Evolutionary conservation across 2,888 invertebrate species (phyloP), one percentile per base, ranked within the genome.

Genomic region (Volucella inflata): DNA sequence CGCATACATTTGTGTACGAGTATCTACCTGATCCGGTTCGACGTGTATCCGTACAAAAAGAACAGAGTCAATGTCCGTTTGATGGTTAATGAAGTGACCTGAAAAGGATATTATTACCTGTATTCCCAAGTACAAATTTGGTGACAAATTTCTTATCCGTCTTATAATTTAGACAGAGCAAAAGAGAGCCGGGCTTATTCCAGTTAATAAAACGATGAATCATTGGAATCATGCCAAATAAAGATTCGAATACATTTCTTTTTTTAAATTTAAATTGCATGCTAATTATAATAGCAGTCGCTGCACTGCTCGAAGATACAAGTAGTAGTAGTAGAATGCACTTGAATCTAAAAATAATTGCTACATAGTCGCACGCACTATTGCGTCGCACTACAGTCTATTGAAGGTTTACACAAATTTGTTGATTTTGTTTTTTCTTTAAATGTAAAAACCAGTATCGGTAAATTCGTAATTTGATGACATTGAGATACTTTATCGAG

Each of bases 1-100:
- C n/a, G n/a, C n/a, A n/a, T n/a, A n/a, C n/a, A n/a, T n/a, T n/a
- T n/a, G n/a, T n/a, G n/a, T n/a, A n/a, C n/a, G n/a, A n/a, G 4
- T 30, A 30, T 30, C 30, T 6, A 30, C 30, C 30, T 30, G 30
- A 30, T 30, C 30, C 6, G 30, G 30, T 30, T 2, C 30, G 6
- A 30, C 30, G 30, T 30, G 30, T 30, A 30, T 30, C 30, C 6
- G 30, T 30, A 30, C 30, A 30, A 30, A n/a, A 30, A 9, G n/a
- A 10, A 11, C 48, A 36, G 17, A 12, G 59, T 55, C 62, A 75
- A 75, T 55, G 62, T 44, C 67, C 68, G 55, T 57, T 75, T 81
- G 48, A 78, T 78, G 64, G 71, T 55, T n/a, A 30, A 10, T 46
- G 60, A 71, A 57, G 71, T 74, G 44, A 55, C 74, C 68, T 44